A percentile compares a stretch with the other conserved stretches of the same genome.
phyloP scores from a whole-genome alignment of 2,113 vertebrate species.

The Chaetura pelagica region DNA sequence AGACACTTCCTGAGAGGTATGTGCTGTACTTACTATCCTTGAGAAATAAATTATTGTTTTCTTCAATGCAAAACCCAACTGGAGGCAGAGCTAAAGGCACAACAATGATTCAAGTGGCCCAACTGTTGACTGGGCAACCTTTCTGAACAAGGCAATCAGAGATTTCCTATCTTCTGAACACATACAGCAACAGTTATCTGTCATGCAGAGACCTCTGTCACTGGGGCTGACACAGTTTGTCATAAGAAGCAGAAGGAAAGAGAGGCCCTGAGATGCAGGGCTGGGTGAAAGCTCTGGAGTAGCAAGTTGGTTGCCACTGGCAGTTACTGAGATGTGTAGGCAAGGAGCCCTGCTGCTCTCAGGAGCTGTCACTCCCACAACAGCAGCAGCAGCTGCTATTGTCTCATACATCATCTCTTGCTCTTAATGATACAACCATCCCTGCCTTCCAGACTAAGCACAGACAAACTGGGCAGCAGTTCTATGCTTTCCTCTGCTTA shows the following conservation, averaged over 20 bases:
- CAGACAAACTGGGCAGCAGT: neutral
- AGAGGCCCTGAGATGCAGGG: neutral
- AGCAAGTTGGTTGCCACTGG: neutral
- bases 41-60: conserved; percentile 10
- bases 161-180: neutral
- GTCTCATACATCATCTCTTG: neutral
- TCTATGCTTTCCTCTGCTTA: neutral
- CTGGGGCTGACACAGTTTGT: neutral
- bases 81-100: neutral
- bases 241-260: neutral
- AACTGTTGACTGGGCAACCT: neutral
- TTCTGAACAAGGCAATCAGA: neutral
- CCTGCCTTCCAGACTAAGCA: neutral
- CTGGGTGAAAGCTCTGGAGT: neutral
- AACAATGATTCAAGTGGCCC: neutral
- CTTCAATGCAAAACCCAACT: neutral
- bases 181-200: neutral
- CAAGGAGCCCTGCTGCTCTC: fast-evolving
- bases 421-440: neutral
- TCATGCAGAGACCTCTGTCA: neutral
- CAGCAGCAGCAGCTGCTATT: neutral
- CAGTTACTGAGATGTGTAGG: neutral
- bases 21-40: neutral
- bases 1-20: neutral
- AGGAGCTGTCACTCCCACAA: neutral